A percentile compares a stretch with the other conserved stretches of the same genome.
These are phyloP conservation scores for Neria commutata DNA, from an alignment of 2,888 invertebrate species.

Conservation along the genomic window DNA sequence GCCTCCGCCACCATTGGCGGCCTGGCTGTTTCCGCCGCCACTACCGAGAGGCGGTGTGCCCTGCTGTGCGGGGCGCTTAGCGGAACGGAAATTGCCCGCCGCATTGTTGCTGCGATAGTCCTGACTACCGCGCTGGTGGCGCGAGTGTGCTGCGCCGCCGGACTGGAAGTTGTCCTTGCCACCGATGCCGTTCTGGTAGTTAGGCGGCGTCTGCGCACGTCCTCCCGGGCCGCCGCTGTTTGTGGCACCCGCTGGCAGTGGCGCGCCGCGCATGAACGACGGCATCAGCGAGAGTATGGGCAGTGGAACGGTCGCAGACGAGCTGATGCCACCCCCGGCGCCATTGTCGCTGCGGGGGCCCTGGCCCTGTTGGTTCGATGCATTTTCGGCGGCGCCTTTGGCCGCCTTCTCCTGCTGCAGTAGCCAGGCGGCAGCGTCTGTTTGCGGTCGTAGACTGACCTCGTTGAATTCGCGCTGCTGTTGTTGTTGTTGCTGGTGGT, in stretches of 20 bases:
- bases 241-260: too few relatives aligned
- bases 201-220: slow-evolving; percentile 41
- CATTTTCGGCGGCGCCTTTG: slow-evolving; percentile 47
- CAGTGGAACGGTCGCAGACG: slow-evolving; percentile 66
- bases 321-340: slow-evolving; percentile 29
- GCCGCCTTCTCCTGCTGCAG: slow-evolving; percentile 62
- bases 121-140: slow-evolving; percentile 24
- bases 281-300: slow-evolving; percentile 79
- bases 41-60: slow-evolving; percentile 41
- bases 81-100: slow-evolving; percentile 49
- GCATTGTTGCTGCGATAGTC: slow-evolving; percentile 47
- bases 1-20: slow-evolving; percentile 35
- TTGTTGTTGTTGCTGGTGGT: too few relatives aligned
- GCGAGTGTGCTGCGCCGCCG: slow-evolving; percentile 15
- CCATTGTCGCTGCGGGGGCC: slow-evolving; percentile 62
- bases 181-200: slow-evolving; percentile 53
- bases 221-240: slow-evolving; percentile 30
- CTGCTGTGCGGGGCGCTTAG: slow-evolving; percentile 51
- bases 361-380: slow-evolving; percentile 62
- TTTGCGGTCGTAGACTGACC: slow-evolving; percentile 59
- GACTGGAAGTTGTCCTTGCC: slow-evolving; percentile 21
- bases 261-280: slow-evolving; percentile 69
- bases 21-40: slow-evolving; percentile 21
- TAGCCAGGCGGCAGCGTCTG: slow-evolving; percentile 59
- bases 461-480: slow-evolving; percentile 45